Percentiles rank a stretch among this genome's conserved stretches.
Conservation (phyloP, 2,797 vertebrate species). For the Scolopax bukidnonensis region DNA sequence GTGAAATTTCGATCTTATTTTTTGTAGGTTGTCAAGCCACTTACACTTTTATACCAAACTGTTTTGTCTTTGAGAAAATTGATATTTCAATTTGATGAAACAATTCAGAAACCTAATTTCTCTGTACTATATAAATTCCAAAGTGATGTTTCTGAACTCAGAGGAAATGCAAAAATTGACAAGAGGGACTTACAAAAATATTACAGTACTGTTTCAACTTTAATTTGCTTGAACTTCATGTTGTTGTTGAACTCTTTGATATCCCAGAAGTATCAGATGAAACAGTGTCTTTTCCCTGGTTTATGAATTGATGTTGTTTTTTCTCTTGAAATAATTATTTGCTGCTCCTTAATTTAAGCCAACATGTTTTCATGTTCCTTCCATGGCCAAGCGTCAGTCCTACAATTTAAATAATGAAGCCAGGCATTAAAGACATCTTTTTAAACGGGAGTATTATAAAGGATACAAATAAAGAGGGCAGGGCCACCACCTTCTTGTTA, state of each 20-base stretch:
- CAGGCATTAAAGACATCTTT: slow-evolving; percentile 13
- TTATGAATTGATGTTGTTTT: slow-evolving; percentile 10
- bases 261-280: slow-evolving; percentile 23
- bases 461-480: slow-evolving; percentile 14
- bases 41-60: background rate
- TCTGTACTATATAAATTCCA: background rate
- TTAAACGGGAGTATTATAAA: background rate
- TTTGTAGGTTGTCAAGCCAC: background rate
- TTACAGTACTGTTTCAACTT: background rate
- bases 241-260: slow-evolving; percentile 18
- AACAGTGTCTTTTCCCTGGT: slow-evolving; percentile 7
- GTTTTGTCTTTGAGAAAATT: background rate
- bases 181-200: background rate
- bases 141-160: background rate
- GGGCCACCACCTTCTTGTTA: background rate
- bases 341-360: slow-evolving; percentile 2
- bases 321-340: slow-evolving; percentile 30
- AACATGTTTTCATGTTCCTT: slow-evolving; percentile 27
- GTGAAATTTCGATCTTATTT: background rate
- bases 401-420: slow-evolving; percentile 44
- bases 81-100: background rate
- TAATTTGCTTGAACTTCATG: background rate
- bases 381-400: slow-evolving; percentile 15
- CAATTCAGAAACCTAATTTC: background rate
- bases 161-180: background rate